Evolutionary conservation across 1,140 invertebrate genomes (phyloP).

Genomic region (Penaeus chinensis): DNA sequence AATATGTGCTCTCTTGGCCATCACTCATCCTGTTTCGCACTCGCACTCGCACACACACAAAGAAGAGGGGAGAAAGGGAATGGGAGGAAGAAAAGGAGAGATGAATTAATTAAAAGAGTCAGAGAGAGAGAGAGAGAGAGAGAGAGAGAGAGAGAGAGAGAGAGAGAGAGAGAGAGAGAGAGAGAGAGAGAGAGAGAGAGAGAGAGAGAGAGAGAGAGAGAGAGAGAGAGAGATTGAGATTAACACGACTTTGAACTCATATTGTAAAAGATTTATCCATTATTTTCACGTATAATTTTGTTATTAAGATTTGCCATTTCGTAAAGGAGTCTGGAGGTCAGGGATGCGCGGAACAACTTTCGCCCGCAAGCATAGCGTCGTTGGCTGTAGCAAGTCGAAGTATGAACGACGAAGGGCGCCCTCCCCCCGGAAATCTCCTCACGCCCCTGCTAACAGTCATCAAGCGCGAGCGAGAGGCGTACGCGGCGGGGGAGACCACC

Average conservation of each 20-base stretch:
- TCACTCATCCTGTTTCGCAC: too few relatives aligned
- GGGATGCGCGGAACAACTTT: too few relatives aligned
- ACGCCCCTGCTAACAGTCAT: slow-evolving; percentile 43
- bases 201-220: not conserved
- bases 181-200: slow-evolving; percentile 14
- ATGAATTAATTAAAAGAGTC: not conserved
- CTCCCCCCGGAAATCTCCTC: slow-evolving; percentile 10
- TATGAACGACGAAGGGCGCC: not conserved
- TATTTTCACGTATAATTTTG: too few relatives aligned
- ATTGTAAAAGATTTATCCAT: too few relatives aligned
- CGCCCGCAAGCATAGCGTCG: too few relatives aligned
- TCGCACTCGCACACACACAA: not conserved
- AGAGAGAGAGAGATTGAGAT: too few relatives aligned
- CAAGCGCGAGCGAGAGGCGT: slow-evolving; percentile 44
- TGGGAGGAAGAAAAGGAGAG: not conserved
- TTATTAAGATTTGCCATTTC: too few relatives aligned
- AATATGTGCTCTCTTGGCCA: too few relatives aligned
- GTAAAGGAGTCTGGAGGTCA: too few relatives aligned
- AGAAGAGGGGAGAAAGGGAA: not conserved
- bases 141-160: too few relatives aligned
- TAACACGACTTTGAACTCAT: too few relatives aligned
- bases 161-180: not conserved
- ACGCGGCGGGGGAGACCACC: not conserved
- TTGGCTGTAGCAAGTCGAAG: not conserved
- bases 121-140: not conserved